phyloP scores from a whole-genome alignment of 92 coral and sea anemone species.

The Palythoa grandiflora region DNA sequence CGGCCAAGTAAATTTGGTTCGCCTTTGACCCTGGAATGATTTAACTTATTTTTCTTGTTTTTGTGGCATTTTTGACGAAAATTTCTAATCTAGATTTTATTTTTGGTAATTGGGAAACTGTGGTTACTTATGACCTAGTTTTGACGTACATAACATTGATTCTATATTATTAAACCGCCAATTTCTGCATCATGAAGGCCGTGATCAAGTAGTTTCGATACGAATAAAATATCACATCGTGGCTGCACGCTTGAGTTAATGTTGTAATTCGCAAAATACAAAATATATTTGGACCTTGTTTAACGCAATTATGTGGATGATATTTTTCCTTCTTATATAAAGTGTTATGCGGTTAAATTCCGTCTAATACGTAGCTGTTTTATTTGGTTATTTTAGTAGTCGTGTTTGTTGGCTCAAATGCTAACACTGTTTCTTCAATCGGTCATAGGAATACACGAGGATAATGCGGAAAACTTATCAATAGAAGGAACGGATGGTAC shows the following conservation, averaged over 20 bases:
- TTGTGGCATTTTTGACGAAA: not conserved
- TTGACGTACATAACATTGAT: not conserved
- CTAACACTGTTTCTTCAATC: not conserved
- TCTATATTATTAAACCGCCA: slow-evolving; percentile 17
- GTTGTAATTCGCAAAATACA: slow-evolving; percentile 30
- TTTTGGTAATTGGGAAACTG: not conserved
- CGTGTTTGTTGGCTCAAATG: not conserved
- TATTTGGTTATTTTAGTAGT: not conserved
- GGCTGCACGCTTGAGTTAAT: slow-evolving; percentile 9
- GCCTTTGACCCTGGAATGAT: not conserved
- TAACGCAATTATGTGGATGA: slow-evolving; percentile 1
- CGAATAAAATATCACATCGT: not conserved
- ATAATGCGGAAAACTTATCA: not conserved
- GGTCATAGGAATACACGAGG: slow-evolving; percentile 4
- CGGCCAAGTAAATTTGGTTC: not conserved
- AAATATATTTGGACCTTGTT: not conserved
- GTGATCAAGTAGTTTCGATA: slow-evolving; percentile 30
- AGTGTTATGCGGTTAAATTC: not conserved
- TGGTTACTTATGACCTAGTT: slow-evolving; percentile 4
- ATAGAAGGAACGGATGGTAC: slow-evolving; percentile 42
- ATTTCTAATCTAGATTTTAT: not conserved
- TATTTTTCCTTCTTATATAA: not conserved
- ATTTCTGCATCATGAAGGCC: slow-evolving; percentile 1
- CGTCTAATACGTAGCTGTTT: not conserved
- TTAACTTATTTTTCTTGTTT: not conserved